phyloP scores from a whole-genome alignment of 2,113 vertebrate genomes.

The Pseudonaja textilis region DNA sequence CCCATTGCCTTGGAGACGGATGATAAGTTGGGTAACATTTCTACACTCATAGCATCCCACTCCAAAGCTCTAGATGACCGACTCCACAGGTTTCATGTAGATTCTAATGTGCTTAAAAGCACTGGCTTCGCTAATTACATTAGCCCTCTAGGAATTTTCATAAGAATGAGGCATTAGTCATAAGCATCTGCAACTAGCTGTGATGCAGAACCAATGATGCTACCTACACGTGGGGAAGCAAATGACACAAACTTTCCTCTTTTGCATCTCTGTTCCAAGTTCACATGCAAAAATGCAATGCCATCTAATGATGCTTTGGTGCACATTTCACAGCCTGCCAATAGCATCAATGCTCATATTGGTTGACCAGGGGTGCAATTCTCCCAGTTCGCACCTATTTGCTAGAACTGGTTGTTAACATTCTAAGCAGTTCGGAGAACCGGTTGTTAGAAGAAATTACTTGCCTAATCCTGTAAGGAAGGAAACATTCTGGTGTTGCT shows the following conservation, averaged over 20 bases:
- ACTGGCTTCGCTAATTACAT: not conserved
- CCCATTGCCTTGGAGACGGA: not conserved
- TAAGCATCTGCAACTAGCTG: not conserved
- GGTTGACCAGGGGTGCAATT: not conserved
- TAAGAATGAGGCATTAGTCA: not conserved
- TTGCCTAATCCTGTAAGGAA: too few species aligned
- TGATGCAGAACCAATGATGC: not conserved
- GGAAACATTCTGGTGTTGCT: too few species aligned
- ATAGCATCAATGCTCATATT: not conserved
- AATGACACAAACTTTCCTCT: not conserved
- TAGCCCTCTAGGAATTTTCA: not conserved
- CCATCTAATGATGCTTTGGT: not conserved
- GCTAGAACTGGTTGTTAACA: too few species aligned
- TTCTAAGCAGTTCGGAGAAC: too few species aligned
- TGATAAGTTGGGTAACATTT: not conserved
- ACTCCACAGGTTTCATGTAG: not conserved
- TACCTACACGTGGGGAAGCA: not conserved
- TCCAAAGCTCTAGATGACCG: not conserved
- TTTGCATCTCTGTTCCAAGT: not conserved
- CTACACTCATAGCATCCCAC: not conserved
- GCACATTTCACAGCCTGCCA: not conserved
- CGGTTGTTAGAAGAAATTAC: too few species aligned
- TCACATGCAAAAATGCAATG: not conserved
- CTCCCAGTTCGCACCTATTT: too few species aligned
- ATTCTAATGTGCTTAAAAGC: not conserved